Percentiles rank a stretch among this genome's conserved stretches.
These are phyloP conservation scores for Tichodroma muraria DNA, from an alignment of 2,113 vertebrate genomes.

Conservation along the genomic window DNA sequence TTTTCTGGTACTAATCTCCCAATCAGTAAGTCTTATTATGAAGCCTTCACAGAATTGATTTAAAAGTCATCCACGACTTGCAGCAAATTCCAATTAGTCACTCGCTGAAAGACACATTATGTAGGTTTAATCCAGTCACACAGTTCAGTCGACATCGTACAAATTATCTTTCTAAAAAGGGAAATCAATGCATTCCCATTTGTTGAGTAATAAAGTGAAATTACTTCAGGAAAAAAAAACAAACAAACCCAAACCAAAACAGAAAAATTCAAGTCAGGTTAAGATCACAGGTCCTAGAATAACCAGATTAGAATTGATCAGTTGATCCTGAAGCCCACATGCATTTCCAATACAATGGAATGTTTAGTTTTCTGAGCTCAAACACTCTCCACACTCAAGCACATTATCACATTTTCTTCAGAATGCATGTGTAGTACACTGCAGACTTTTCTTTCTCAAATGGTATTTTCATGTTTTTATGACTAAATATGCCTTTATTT, in stretches of 20 bases:
- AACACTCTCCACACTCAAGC: slow-evolving; percentile 6
- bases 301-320: not conserved
- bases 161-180: not conserved
- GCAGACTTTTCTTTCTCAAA: not conserved
- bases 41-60: slow-evolving; percentile 14
- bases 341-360: not conserved
- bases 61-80: not conserved
- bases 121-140: slow-evolving; percentile 6
- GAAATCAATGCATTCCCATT: not conserved
- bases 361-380: not conserved
- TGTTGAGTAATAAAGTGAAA: slow-evolving; percentile 2
- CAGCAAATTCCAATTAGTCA: slow-evolving; percentile 23
- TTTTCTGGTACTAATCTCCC: slow-evolving; percentile 30
- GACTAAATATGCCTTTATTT: not conserved
- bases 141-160: not conserved
- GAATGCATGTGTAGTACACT: not conserved
- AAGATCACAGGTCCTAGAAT: not conserved
- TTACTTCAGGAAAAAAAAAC: not conserved
- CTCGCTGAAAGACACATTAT: slow-evolving; percentile 9
- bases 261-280: not conserved
- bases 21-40: slow-evolving; percentile 29
- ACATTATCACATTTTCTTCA: not conserved
- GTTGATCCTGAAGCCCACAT: not conserved
- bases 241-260: not conserved
- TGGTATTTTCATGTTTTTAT: not conserved